Conservation (phyloP, 1,140 invertebrate species). For the Steinernema feltiae region DNA sequence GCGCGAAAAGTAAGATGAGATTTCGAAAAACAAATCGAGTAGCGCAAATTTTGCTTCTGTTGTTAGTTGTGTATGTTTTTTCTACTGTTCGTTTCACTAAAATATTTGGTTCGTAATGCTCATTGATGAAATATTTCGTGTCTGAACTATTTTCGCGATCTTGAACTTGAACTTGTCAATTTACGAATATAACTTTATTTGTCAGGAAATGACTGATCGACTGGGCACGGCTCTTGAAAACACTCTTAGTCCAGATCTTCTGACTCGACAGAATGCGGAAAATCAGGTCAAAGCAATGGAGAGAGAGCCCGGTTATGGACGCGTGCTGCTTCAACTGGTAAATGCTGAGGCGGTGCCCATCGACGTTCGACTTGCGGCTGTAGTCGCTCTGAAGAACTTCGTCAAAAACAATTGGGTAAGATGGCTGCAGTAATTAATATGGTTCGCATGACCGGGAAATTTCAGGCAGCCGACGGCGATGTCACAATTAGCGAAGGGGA, state of each 20-base stretch:
- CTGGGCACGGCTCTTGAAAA: neutral
- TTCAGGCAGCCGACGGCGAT: neutral
- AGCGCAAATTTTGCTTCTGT: neutral
- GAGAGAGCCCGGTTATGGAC: conserved; percentile 8
- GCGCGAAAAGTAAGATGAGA: neutral
- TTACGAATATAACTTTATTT: neutral
- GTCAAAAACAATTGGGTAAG: conserved; percentile 41
- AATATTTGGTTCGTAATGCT: no score
- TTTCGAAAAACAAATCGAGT: neutral
- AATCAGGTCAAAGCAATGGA: neutral
- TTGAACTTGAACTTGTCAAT: neutral
- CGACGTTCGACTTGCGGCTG: conserved; percentile 45
- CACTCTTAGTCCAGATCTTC: neutral
- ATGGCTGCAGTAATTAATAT: no score
- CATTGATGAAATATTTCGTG: neutral
- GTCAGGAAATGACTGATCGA: neutral
- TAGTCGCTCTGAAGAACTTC: conserved; percentile 43
- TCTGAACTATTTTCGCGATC: neutral
- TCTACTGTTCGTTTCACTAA: no score
- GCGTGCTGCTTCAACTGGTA: neutral
- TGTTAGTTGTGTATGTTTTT: no score
- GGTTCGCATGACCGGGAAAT: no score
- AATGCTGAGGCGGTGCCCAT: neutral
- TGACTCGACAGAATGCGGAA: neutral
- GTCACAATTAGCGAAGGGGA: neutral